phyloP scores from a whole-genome alignment of 2,888 invertebrate species.

The Zygothrica quintamaculata region DNA sequence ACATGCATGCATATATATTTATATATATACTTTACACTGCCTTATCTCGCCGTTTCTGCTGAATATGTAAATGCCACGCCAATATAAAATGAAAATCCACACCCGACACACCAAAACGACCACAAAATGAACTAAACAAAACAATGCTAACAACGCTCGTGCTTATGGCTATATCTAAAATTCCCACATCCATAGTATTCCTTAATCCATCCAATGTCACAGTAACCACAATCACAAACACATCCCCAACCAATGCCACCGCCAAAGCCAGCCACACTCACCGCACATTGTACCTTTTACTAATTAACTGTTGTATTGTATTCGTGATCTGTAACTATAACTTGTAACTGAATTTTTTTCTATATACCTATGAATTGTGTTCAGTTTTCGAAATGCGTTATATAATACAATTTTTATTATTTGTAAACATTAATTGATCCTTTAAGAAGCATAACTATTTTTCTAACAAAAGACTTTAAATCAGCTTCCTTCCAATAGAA shows the following conservation, averaged over 20 bases:
- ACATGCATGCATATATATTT: slow-evolving; percentile 51
- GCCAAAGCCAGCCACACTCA: slow-evolving; percentile 70
- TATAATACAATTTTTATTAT: slow-evolving; percentile 19
- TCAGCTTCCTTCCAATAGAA: slow-evolving; percentile 11
- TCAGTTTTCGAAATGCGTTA: slow-evolving; percentile 31
- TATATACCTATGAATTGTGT: slow-evolving; percentile 45
- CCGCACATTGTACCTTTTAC: slow-evolving; percentile 79
- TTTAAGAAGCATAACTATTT: slow-evolving; percentile 18
- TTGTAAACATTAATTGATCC: neutral
- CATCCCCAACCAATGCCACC: slow-evolving; percentile 42
- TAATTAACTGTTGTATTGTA: slow-evolving; percentile 76
- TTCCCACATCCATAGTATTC: no score
- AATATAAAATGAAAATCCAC: slow-evolving; percentile 36
- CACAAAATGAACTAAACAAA: slow-evolving; percentile 16
- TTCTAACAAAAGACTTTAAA: slow-evolving; percentile 8
- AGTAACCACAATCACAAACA: slow-evolving; percentile 33
- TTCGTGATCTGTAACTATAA: slow-evolving; percentile 60
- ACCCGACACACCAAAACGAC: slow-evolving; percentile 13
- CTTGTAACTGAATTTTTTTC: slow-evolving; percentile 44
- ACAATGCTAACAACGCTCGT: slow-evolving; percentile 41
- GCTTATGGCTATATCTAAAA: slow-evolving; percentile 50
- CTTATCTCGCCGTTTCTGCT: slow-evolving; percentile 81
- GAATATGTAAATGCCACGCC: slow-evolving; percentile 78
- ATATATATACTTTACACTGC: slow-evolving; percentile 76
- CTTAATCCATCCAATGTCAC: slow-evolving; percentile 9